Conservation (phyloP, 2,113 vertebrate species). For the Ailurus styani region DNA sequence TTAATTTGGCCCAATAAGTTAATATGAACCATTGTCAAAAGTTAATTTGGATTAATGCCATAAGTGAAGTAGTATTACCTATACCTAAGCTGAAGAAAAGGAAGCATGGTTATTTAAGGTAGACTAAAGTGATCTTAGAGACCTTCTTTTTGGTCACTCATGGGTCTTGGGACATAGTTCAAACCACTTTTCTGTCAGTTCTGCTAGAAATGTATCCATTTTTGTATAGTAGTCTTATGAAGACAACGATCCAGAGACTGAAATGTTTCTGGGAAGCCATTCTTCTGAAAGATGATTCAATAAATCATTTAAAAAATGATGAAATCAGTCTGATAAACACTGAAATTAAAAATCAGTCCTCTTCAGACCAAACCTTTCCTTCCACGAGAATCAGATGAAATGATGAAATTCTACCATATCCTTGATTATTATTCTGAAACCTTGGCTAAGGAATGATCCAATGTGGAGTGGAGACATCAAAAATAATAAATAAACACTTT, state of each 20-base stretch:
- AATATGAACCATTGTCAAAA: neutral
- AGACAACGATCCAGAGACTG: neutral
- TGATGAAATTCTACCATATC: neutral
- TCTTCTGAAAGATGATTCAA: neutral
- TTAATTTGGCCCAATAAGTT: neutral
- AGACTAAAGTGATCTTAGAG: neutral
- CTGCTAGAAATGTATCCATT: neutral
- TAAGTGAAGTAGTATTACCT: neutral
- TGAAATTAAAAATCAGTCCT: neutral
- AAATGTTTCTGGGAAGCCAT: neutral
- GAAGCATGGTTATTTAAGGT: neutral
- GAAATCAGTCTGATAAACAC: neutral
- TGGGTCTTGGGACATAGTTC: neutral
- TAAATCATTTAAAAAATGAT: neutral
- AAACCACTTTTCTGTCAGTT: neutral
- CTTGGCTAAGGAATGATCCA: neutral
- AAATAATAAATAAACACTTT: neutral
- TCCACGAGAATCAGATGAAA: neutral
- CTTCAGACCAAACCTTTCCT: neutral
- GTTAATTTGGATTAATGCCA: neutral
- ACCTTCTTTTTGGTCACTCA: neutral
- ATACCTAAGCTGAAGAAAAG: neutral
- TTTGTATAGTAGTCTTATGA: neutral
- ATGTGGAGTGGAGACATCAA: neutral
- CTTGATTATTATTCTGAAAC: neutral